Conservation (phyloP, 2,113 vertebrate species). For the Rattus rattus region DNA sequence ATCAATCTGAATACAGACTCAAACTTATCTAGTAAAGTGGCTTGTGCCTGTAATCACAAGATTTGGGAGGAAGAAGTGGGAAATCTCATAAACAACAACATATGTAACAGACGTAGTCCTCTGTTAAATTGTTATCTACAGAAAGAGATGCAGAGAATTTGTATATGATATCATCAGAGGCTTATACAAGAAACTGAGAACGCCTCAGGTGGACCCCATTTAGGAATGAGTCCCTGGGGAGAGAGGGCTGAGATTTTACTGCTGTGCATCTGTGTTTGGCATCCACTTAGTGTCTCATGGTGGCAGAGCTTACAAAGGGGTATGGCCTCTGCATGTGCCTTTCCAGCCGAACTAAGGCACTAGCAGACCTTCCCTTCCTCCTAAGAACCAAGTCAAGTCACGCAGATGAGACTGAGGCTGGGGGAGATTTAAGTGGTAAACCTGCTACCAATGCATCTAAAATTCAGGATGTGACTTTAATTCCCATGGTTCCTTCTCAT, state of each 20-base stretch:
- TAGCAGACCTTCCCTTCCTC: slow-evolving; percentile 18
- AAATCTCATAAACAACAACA: neutral
- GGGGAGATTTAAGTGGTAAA: neutral
- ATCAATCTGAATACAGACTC: neutral
- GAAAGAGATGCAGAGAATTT: neutral
- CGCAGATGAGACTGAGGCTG: neutral
- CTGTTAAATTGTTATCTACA: neutral
- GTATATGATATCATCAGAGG: neutral
- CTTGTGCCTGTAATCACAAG: neutral
- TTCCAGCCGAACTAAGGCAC: neutral
- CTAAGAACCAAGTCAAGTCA: neutral
- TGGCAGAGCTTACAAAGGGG: neutral
- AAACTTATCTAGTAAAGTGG: neutral
- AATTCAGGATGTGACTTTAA: neutral
- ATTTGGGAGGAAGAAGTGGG: neutral
- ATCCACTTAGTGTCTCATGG: neutral
- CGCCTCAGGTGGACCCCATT: neutral
- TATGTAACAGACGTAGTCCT: neutral
- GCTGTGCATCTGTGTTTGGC: neutral
- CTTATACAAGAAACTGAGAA: neutral
- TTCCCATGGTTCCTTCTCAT: neutral
- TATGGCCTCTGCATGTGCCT: neutral
- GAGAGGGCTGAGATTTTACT: neutral
- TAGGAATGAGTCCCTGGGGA: neutral
- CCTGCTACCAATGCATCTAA: neutral